Evolutionary conservation across 1,140 invertebrate genomes (phyloP).

Genomic region (Episyrphus balteatus): DNA sequence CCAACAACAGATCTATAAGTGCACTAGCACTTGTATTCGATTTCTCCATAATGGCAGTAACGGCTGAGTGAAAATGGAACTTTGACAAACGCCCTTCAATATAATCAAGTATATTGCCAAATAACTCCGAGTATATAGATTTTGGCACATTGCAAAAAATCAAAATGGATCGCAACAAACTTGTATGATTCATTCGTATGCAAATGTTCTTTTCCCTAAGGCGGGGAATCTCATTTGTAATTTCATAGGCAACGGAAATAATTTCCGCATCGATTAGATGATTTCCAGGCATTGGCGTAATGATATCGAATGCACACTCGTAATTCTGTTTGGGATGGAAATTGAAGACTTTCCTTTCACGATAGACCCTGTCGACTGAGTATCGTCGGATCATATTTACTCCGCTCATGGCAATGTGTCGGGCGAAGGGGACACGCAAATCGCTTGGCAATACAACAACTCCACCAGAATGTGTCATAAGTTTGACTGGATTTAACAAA

Average conservation of each 20-base stretch:
- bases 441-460: constrained; percentile 72
- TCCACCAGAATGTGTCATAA: constrained; percentile 76
- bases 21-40: constrained; percentile 56
- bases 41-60: constrained; percentile 54
- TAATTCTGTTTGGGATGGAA: constrained; percentile 80
- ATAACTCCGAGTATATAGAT: constrained; percentile 47
- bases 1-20: constrained; percentile 59
- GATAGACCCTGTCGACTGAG: constrained; percentile 73
- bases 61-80: constrained; percentile 58
- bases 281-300: constrained; percentile 57
- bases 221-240: constrained; percentile 58
- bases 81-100: constrained; percentile 50
- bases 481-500: constrained; percentile 50
- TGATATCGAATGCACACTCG: constrained; percentile 90
- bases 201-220: constrained; percentile 56
- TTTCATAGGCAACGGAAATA: constrained; percentile 63
- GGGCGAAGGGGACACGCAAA: constrained; percentile 63
- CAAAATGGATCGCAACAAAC: constrained; percentile 65
- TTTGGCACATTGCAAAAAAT: constrained; percentile 68
- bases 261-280: constrained; percentile 77
- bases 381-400: constrained; percentile 73
- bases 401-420: constrained; percentile 71
- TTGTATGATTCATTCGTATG: constrained; percentile 74
- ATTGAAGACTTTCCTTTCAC: constrained; percentile 70
- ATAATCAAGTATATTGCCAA: constrained; percentile 22